Percentiles rank a stretch among this genome's conserved stretches.
These are phyloP conservation scores for Microcaecilia unicolor DNA, from an alignment of 2,797 vertebrate genomes.

Conservation along the genomic window DNA sequence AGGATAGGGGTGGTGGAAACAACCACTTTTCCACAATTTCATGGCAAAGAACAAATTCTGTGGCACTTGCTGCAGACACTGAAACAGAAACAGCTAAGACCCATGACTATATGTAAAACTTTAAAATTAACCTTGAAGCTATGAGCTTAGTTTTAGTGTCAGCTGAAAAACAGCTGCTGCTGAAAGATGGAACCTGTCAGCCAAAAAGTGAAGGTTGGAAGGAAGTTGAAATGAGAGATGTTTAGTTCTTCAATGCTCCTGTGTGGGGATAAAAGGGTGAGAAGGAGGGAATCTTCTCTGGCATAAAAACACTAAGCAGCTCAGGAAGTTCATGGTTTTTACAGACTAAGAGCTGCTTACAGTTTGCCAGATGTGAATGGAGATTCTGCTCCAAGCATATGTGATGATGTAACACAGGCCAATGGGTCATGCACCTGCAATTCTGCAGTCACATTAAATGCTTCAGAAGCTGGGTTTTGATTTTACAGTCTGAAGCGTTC, in stretches of 20 bases:
- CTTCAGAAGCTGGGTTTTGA: conserved; percentile 63
- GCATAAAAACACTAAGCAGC: conserved; percentile 30
- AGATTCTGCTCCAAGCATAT: conserved; percentile 48
- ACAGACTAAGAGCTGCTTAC: conserved; percentile 53
- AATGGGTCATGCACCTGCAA: conserved; percentile 57
- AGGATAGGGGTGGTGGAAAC: too few relatives aligned
- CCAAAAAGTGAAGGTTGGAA: conserved; percentile 50
- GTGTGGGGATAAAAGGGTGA: conserved; percentile 61
- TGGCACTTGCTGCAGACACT: too few relatives aligned
- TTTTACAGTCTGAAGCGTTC: conserved; percentile 56
- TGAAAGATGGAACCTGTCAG: conserved; percentile 26
- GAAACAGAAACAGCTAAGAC: too few relatives aligned
- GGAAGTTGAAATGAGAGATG: conserved; percentile 58
- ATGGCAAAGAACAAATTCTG: too few relatives aligned
- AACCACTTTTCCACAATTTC: too few relatives aligned
- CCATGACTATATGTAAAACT: too few relatives aligned
- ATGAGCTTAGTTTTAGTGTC: conserved; percentile 50
- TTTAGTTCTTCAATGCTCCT: conserved; percentile 60
- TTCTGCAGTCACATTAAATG: conserved; percentile 45
- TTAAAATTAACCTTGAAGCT: conserved; percentile 43
- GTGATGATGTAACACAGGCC: conserved; percentile 39
- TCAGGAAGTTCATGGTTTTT: conserved; percentile 58
- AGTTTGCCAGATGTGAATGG: conserved; percentile 36
- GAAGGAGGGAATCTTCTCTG: conserved; percentile 56
- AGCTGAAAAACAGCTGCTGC: conserved; percentile 66